Conservation (phyloP, 2,797 vertebrate genomes). For the Melanotaenia boesemani region DNA sequence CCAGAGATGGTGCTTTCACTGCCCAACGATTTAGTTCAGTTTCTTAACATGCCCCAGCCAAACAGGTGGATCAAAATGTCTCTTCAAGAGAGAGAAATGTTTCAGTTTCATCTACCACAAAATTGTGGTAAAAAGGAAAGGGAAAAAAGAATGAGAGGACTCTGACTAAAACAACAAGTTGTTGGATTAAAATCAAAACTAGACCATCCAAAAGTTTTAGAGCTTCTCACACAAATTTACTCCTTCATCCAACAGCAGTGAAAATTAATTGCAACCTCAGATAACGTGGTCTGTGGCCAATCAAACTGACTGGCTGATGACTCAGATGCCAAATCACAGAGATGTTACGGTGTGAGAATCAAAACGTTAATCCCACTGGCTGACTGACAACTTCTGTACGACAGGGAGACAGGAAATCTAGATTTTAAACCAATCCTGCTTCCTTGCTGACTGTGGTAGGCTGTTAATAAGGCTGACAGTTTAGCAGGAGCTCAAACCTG, state of each 20-base stretch:
- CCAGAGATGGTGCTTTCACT: neutral
- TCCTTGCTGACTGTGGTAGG: slow-evolving; percentile 41
- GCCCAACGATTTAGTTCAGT: slow-evolving; percentile 24
- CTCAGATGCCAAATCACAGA: slow-evolving; percentile 63
- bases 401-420: slow-evolving; percentile 52
- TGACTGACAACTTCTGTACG: slow-evolving; percentile 56
- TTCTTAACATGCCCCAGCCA: slow-evolving; percentile 39
- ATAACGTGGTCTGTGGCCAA: slow-evolving; percentile 60
- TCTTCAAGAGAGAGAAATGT: slow-evolving; percentile 41
- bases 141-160: neutral
- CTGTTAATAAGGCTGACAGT: slow-evolving; percentile 53
- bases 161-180: neutral
- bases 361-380: slow-evolving; percentile 57
- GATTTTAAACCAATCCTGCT: slow-evolving; percentile 52
- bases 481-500: slow-evolving; percentile 19
- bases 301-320: slow-evolving; percentile 74
- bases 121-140: neutral
- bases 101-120: slow-evolving; percentile 14
- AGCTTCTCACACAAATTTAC: slow-evolving; percentile 11
- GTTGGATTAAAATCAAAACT: neutral
- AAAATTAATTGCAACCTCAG: slow-evolving; percentile 54
- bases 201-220: neutral
- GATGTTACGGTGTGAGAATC: slow-evolving; percentile 60
- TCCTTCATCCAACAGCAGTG: slow-evolving; percentile 7
- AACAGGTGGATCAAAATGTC: slow-evolving; percentile 46